Conservation (phyloP, 2,797 vertebrate genomes). For the Euphonia xanthogaster region DNA sequence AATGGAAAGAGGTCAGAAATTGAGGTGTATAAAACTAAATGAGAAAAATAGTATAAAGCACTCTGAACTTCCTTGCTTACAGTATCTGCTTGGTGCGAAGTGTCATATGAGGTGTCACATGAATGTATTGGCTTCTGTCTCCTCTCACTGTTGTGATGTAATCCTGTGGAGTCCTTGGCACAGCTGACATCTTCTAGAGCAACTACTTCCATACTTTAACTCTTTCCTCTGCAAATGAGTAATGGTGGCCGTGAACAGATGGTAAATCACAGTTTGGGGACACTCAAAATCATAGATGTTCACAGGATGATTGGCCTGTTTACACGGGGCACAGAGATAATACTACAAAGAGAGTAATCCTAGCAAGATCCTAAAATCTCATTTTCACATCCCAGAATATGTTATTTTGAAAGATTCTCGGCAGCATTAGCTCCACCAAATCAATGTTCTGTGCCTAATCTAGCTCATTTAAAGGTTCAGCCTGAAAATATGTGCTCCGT, state of each 20-base stretch:
- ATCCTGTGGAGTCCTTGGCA: background rate
- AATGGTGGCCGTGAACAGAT: background rate
- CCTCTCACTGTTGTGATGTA: background rate
- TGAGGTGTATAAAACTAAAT: background rate
- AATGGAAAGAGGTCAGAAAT: background rate
- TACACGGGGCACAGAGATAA: background rate
- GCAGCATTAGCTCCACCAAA: background rate
- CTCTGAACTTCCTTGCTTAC: background rate
- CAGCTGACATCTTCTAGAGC: background rate
- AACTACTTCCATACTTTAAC: background rate
- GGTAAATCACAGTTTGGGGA: background rate
- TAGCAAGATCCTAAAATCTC: background rate
- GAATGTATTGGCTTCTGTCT: background rate
- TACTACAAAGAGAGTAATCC: background rate
- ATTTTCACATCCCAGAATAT: background rate
- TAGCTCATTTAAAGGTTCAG: background rate
- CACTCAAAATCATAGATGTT: rapidly evolving
- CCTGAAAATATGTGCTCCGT: background rate
- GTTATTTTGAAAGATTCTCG: background rate
- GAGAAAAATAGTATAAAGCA: background rate
- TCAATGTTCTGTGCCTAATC: background rate
- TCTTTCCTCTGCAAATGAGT: background rate
- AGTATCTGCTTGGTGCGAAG: background rate
- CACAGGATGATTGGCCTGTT: background rate
- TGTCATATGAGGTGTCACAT: background rate